phyloP scores from a whole-genome alignment of 2,113 vertebrate species.

The Xiphophorus couchianus region DNA sequence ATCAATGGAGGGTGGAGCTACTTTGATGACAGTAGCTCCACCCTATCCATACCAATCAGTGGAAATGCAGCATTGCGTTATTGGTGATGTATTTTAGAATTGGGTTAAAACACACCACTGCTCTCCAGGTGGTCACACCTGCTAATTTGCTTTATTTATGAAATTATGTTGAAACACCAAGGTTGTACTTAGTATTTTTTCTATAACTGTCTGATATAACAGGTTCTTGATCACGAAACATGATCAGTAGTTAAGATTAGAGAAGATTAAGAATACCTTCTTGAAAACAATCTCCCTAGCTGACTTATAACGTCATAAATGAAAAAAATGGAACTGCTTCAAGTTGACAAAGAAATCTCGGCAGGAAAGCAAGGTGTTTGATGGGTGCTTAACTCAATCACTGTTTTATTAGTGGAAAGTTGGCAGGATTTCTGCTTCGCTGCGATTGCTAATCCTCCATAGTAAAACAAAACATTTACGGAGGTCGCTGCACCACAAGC shows the following conservation, averaged over 20 bases:
- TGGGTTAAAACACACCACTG: too few relatives aligned
- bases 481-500: neutral
- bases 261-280: too few relatives aligned
- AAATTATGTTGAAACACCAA: neutral
- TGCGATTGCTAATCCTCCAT: neutral
- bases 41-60: too few relatives aligned
- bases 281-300: neutral
- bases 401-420: conserved; percentile 3
- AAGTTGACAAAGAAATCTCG: neutral
- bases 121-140: neutral
- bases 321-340: neutral
- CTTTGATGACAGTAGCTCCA: too few relatives aligned
- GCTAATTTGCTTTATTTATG: neutral
- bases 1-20: too few relatives aligned
- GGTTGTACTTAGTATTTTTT: neutral
- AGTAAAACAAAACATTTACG: conserved; percentile 4
- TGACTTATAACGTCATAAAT: neutral
- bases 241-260: too few relatives aligned
- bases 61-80: too few relatives aligned
- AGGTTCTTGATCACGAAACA: too few relatives aligned
- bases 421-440: neutral
- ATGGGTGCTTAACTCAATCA: neutral
- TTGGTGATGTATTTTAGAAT: too few relatives aligned
- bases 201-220: too few relatives aligned
- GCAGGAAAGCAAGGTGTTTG: neutral